Evolutionary conservation across 1,140 invertebrate species (phyloP), one percentile per base, ranked within the genome.

Genomic region (Pemphigus obesinymphae): DNA sequence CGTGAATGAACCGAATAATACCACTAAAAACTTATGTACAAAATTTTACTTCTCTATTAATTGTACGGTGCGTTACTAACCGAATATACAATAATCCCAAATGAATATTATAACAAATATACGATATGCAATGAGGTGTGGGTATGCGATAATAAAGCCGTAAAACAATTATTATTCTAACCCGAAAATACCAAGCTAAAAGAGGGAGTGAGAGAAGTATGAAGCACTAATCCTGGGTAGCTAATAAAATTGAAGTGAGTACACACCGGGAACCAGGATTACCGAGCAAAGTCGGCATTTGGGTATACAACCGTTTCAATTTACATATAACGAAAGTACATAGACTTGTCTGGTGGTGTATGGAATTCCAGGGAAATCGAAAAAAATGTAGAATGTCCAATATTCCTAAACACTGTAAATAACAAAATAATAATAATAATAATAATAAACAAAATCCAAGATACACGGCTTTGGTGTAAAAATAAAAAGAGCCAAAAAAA

Each of bases 91-190:
- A 63, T 63, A 63, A 63, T 31, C 13, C 26, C 17, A 37, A 37
- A 50, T 3, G 17, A 3, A 15, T 20, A 50, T 20, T 53, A 53
- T n/a, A 31, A 63, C 7, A 31, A 31, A 34, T 63, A 61, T 13
- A 68, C 10, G 23, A 20, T 53, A 53, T 7, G 3, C 34, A 10
- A 48, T 48, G 17, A 75, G 43, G 50, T 23, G 48, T 31, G 45
- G 31, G 70, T 20, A 5, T 13, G 34, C 23, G 3, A 34, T 11
- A 13, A 2, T 50, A 53, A 75, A 75, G 43, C 50, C 48, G 50
- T 55, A 75, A 75, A 75, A 75, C 72, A 75, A 75, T 75, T 75
- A 75, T 75, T 75, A 34, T 55, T 55, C 72, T 10, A 75, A 75
- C 29, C 72, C 72, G 10, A 31, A 75, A n/a, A 20, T 48, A 31